Base-by-base conservation (phyloP, 2,113 vertebrate species). In the Aix galericulata region DNA sequence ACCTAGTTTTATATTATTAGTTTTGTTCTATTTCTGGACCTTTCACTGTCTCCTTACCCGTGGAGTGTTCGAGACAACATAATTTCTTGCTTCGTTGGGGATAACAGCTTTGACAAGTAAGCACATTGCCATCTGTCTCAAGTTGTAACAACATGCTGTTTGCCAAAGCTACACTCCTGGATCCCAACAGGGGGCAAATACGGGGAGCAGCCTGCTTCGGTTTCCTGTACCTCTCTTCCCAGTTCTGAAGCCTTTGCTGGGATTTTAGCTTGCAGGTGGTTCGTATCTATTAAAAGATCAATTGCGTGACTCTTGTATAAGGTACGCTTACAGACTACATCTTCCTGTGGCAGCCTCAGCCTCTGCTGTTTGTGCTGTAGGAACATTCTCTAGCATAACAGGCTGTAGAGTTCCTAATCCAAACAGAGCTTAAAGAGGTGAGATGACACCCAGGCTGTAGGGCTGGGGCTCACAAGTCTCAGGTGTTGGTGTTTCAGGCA, bases 61-160 rank as follows among this genome's bases (percentile, higher is more conserved):
- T 36, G 52, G 77, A 5, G 1, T 7, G 3, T 83, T 96, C 23
- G 72, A 93, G 92, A 83, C 73, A 88, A 38, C 26, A 32, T 81
- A 83, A 93, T 93, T 86, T 91, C 38, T 44, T 91, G 89, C 52
- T 69, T 93, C 58, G 60, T 73, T 38, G 42, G 69, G 58, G 44
- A 69, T 78, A 84, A 72, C 81, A 79, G 89, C 71, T 85, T 93
- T 94, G 91, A 93, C 93, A 91, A 58, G 62, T 21, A 75, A 91
- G 66, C 62, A 20, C 40, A 58, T 87, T 91, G 76, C 86, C 53
- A 38, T 81, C 81, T 91, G 81, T 83, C 92, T 94, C 9, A 3
- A 22, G 29, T 72, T 44, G 9, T 92, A 75, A 42, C 71, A 88
- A 53, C 58, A 27, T 56, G 23, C 77, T 64, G 27, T 78, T 93